Base-by-base conservation (phyloP, 2,888 invertebrate species). In the Serrognathus titanus region DNA sequence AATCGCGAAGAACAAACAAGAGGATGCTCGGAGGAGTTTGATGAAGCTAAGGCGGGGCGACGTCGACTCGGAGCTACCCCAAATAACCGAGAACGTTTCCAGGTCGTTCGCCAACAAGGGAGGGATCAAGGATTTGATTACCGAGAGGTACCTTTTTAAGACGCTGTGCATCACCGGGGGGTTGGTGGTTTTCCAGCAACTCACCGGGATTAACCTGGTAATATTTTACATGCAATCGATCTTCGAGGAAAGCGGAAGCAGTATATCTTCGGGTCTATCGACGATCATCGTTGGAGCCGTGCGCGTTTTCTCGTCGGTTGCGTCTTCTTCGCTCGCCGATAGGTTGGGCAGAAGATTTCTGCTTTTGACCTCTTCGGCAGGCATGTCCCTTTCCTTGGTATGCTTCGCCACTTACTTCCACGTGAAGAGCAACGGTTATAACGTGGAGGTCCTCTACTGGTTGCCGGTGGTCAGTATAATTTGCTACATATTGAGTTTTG, bases 201-300 rank as follows among this genome's bases (percentile, higher is more conserved):
- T 71, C 8, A 69, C 78, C 1, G 91, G 90, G 0, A 87, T 90
- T 70, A 89, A 89, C 73, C 87, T 89, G 0, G 86, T 92, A 1
- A 80, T 91, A 1, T 88, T 89, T 73, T 90, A 90, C 76, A 85
- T 88, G 73, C 85, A 88, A 60, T 78, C 79, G 31, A 90, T 91
- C 66, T 90, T 91, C 70, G 72, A 77, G 66, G 62, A 76, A 64
- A 59, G 77, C 49, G 68, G 76, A 57, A 58, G 70, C 60, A 53
- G 63, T 67, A 62, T 79, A 2, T 79, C 85, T 39, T 80, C 87
- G 0, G 80, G 85, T 3, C 70, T 85, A 35, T 85, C 88, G 0
- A 87, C 90, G 11, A 91, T 94, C 54, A 83, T 92, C 48, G 83
- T 94, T 49, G 91, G 88, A 8, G 70, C 79, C 12, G 89, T 93